phyloP scores from a whole-genome alignment of 2,888 invertebrate species.

The Myathropa florea region DNA sequence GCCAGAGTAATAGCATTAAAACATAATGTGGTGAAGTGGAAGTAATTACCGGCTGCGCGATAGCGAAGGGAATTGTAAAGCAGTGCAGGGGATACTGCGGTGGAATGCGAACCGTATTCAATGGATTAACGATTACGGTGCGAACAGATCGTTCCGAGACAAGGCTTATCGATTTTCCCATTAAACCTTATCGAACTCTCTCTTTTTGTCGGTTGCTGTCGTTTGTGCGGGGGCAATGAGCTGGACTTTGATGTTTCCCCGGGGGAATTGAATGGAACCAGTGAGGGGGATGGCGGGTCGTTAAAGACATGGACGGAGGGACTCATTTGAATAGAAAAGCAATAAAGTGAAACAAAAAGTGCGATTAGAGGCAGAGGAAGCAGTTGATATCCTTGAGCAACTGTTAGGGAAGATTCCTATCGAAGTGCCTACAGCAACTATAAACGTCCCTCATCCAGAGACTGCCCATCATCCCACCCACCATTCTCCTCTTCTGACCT shows the following conservation, averaged over 20 bases:
- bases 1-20: conserved; percentile 1
- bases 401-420: too few relatives aligned
- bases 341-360: too few relatives aligned
- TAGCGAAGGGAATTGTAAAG: not conserved
- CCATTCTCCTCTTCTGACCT: too few relatives aligned
- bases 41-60: conserved; percentile 4
- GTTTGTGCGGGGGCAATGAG: not conserved
- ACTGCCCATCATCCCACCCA: too few relatives aligned
- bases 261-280: too few relatives aligned
- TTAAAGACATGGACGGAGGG: too few relatives aligned
- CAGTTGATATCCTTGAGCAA: too few relatives aligned
- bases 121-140: not conserved
- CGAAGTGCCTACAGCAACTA: too few relatives aligned
- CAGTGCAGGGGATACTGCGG: not conserved
- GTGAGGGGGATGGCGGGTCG: too few relatives aligned
- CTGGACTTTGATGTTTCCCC: not conserved
- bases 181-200: not conserved
- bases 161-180: not conserved
- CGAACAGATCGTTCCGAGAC: not conserved
- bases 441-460: too few relatives aligned
- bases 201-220: not conserved
- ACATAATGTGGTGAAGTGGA: conserved; percentile 5
- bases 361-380: too few relatives aligned
- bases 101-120: not conserved
- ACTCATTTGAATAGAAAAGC: too few relatives aligned